Evolutionary conservation across 2,888 invertebrate genomes (phyloP), one percentile per base, ranked within the genome.

Genomic region (Pyrgus malvae): DNA sequence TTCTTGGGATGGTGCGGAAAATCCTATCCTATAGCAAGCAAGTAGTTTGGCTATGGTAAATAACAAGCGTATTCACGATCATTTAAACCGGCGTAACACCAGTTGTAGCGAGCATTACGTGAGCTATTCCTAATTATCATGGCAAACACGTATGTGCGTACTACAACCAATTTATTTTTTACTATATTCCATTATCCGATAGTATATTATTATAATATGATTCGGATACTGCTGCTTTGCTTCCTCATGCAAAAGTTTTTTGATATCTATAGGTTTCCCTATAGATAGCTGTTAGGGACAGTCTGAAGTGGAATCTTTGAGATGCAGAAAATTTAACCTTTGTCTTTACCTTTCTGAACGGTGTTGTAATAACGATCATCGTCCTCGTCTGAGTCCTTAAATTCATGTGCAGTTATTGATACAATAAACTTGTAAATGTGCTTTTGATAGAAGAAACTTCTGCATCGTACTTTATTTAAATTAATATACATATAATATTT

Each of bases 111-210:
- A 50, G 44, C 16, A 41, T 50, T 23, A 31, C 14, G 33, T 35
- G 12, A 14, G 8, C 21, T 37, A 31, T 40, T 33, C 4, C 21
- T 54, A 46, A 54, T 54, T 54, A 35, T 25, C 23, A 25, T 29
- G 21, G 31, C 23, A 17, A 40, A 46, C 29, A 17, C n/a, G 29
- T 38, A 46, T 17, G 37, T 8, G 38, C 31, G 45, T 23, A 17
- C 38, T 46, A 40, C 35, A 40, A 11, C 29, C 25, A 42, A 54
- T 54, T 45, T 42, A 44, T 46, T 53, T 53, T 51, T 53, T 53
- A 21, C 19, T 7, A 19, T 44, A 44, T n/a, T 27, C 51, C 44
- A 51, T 44, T 51, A 44, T 21, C n/a, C 29, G 21, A 51, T 27
- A 14, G 19, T 19, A 27, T 44, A 37, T 19, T 25, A 44, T 29